Base-by-base conservation (phyloP, 1,140 invertebrate genomes). In the Chlorops oryzae region DNA sequence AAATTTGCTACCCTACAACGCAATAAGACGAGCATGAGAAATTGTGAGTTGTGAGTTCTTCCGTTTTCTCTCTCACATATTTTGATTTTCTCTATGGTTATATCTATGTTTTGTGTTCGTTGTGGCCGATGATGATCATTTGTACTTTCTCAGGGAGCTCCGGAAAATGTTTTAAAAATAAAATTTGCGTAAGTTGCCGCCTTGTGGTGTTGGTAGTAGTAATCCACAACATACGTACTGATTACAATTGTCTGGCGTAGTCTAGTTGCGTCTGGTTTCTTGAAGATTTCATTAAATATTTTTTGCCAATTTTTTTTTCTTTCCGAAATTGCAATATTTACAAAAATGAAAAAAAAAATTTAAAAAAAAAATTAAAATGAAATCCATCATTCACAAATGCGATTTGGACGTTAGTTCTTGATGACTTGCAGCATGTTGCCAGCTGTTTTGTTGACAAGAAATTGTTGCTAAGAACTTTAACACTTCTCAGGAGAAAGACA, bases 121-220 rank as follows among this genome's bases (percentile, higher is more conserved):
- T 32, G 15, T 32, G 28, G 9, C 28, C 28, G 28, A 32, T 15
- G 28, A 32, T 32, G 28, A 32, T 10, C 9, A 32, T 32, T 15
- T 32, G 28, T 32, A 9, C 28, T 32, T 7, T 23, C 24, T 39
- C 37, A 24, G 17, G 23, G 18, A 49, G 47, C 47, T 49, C 47
- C 47, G 47, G 47, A 49, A 44, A 49, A 59, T 56, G 55, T 54
- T 58, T 65, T 68, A 68, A 54, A 68, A 68, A 68, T 68, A 68
- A 61, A 47, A 65, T 59, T 68, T 68, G 65, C 65, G 64, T 65
- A 67, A 67, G 59, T 52, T 52, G 47, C 47, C 52, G 42, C 51
- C n/a, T n/a, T n/a, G n/a, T n/a, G n/a, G n/a, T n/a, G n/a, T n/a
- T n/a, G n/a, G n/a, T n/a, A n/a, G n/a, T n/a, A n/a, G n/a, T n/a